A percentile compares a stretch with the other conserved stretches of the same genome.
Evolutionary conservation across 1,140 invertebrate genomes (phyloP).

Genomic region (Nylanderia fulva): DNA sequence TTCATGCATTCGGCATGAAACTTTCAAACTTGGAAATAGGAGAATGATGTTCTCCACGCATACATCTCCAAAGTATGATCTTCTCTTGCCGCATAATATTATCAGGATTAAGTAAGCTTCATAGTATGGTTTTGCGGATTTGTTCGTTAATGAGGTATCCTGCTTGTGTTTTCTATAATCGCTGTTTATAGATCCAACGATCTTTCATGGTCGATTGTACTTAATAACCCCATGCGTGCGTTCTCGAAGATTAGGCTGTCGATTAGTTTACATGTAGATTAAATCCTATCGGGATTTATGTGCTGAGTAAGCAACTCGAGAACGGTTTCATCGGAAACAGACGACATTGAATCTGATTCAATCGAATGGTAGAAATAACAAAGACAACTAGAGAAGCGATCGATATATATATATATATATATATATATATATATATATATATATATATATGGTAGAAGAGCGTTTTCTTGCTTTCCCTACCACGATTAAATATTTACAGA

Average conservation of each 20-base stretch:
- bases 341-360: neutral
- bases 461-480: neutral
- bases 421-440: too few relatives aligned
- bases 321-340: neutral
- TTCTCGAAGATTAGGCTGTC: neutral
- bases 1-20: neutral
- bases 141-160: slow-evolving; percentile 38
- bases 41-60: neutral
- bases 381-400: neutral
- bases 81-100: slow-evolving; percentile 24
- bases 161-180: slow-evolving; percentile 38
- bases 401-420: too few relatives aligned
- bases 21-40: neutral
- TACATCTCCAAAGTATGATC: slow-evolving; percentile 12
- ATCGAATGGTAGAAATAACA: neutral
- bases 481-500: slow-evolving; percentile 27
- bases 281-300: slow-evolving; percentile 32
- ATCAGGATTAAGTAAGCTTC: slow-evolving; percentile 46
- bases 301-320: neutral
- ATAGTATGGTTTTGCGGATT: slow-evolving; percentile 31
- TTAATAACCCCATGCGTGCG: neutral
- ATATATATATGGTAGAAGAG: neutral
- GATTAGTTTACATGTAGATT: slow-evolving; percentile 28
- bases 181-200: slow-evolving; percentile 31
- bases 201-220: slow-evolving; percentile 7